These are phyloP conservation scores for Crioceris asparagi DNA, from an alignment of 2,888 invertebrate species.

Conservation along the genomic window DNA sequence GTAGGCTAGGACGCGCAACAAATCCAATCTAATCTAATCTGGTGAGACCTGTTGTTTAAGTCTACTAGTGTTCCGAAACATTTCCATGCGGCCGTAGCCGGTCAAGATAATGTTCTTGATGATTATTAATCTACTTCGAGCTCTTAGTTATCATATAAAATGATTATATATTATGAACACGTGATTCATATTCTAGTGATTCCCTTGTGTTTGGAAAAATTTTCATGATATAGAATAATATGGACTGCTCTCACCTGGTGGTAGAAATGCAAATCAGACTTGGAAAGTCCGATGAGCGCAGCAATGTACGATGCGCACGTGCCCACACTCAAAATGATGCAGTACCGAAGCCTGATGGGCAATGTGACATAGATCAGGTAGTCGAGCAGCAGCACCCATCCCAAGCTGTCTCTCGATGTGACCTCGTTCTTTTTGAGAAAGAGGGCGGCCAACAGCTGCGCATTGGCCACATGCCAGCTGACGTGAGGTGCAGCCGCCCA, in stretches of 20 bases:
- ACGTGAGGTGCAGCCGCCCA: constrained; percentile 54
- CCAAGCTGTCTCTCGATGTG: constrained; percentile 54
- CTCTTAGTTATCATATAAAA: too few relatives aligned
- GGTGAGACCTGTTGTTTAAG: too few relatives aligned
- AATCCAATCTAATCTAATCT: too few relatives aligned
- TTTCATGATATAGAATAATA: too few relatives aligned
- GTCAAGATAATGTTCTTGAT: too few relatives aligned
- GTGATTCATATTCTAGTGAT: too few relatives aligned
- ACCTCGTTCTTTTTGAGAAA: constrained; percentile 49
- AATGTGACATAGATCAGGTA: constrained; percentile 65
- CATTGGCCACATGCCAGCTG: constrained; percentile 52
- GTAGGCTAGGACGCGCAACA: too few relatives aligned
- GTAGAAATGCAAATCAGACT: constrained; percentile 40
- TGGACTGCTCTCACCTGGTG: constrained; percentile 40
- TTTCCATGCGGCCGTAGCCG: too few relatives aligned
- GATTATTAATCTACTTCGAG: too few relatives aligned
- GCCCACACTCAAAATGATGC: constrained; percentile 48
- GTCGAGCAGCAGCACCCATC: constrained; percentile 61
- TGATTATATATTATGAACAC: too few relatives aligned
- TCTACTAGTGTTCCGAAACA: too few relatives aligned
- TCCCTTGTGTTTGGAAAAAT: too few relatives aligned
- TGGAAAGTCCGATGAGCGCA: constrained; percentile 46
- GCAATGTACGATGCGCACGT: constrained; percentile 52
- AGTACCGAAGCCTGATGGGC: constrained; percentile 55
- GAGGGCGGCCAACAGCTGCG: constrained; percentile 50